Percentiles rank a stretch among this genome's conserved stretches.
These are phyloP conservation scores for Anthophora plumipes DNA, from an alignment of 2,888 invertebrate species.

Conservation along the genomic window DNA sequence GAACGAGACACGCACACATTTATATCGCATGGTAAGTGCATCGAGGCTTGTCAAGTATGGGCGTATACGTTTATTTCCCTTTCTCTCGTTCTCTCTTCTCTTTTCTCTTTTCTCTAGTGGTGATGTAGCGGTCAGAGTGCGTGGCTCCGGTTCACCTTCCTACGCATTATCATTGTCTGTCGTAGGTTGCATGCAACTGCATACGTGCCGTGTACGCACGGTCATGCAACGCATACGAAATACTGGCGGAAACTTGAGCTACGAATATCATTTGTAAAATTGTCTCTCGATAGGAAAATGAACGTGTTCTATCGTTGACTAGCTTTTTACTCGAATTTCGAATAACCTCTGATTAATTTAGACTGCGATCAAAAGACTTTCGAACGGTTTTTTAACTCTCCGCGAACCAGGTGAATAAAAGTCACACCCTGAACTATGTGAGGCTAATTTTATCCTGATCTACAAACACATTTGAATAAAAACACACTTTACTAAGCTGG, in stretches of 20 bases:
- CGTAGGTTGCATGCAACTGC: slow-evolving; percentile 24
- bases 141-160: slow-evolving; percentile 68
- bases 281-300: neutral
- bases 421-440: too few species aligned
- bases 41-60: slow-evolving; percentile 19
- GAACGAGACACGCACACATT: slow-evolving; percentile 10
- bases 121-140: slow-evolving; percentile 61
- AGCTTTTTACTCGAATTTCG: neutral
- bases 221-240: slow-evolving; percentile 32
- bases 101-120: slow-evolving; percentile 19
- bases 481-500: too few species aligned
- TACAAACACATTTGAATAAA: too few species aligned
- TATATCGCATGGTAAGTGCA: slow-evolving; percentile 15
- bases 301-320: neutral
- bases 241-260: slow-evolving; percentile 24
- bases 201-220: slow-evolving; percentile 28
- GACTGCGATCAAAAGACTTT: neutral
- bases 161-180: slow-evolving; percentile 51
- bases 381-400: too few species aligned
- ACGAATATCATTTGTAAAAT: slow-evolving; percentile 19
- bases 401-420: too few species aligned
- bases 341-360: neutral
- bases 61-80: slow-evolving; percentile 20
- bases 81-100: slow-evolving; percentile 8
- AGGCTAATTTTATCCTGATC: too few species aligned